Base-by-base conservation (phyloP, 1,140 invertebrate genomes). In the Halictus rubicundus region DNA sequence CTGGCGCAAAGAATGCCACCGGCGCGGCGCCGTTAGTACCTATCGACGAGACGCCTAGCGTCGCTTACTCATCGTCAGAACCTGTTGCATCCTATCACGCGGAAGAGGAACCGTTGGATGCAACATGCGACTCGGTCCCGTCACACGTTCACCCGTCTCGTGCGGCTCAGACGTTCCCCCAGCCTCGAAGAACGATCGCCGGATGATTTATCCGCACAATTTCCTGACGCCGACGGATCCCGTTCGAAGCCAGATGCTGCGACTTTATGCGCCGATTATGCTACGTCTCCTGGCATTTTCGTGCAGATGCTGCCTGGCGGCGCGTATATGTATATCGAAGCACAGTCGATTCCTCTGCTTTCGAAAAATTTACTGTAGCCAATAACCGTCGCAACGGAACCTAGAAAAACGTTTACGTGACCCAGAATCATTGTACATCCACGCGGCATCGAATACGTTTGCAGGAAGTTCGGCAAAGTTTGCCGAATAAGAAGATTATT, bases 51-150 rank as follows among this genome's bases (percentile, higher is more conserved):
- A 60, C 64, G 12, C 19, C 10, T 5, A 6, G 19, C 39, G 1
- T 70, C 39, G 25, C 16, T 14, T 49, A 42, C 25, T 19, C 54
- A 59, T 64, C 39, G 21, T 52, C 32, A 60, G 57, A 70, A 81
- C 80, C 74, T 81, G 74, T 78, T 78, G 80, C 80, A 46, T 54
- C n/a, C 23, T 69, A 69, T 80, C 72, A 23, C 39, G 49, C 60
- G 68, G 68, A 78, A 78, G 74, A 39, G 64, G 71, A 74, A 70
- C 66, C 78, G 78, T 64, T 68, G 59, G 14, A 14, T 46, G 49
- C 49, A 6, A 16, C 49, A 60, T 60, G 32, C 54, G 8, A 25
- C 57, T n/a, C 54, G 21, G 42, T 10, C 42, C 42, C 42, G 1
- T 46, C 42, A 12, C 23, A n/a, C 14, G n/a, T n/a, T 52, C 57